Evolutionary conservation across 2,888 invertebrate genomes (phyloP).

Genomic region (Stomorhina lunata): DNA sequence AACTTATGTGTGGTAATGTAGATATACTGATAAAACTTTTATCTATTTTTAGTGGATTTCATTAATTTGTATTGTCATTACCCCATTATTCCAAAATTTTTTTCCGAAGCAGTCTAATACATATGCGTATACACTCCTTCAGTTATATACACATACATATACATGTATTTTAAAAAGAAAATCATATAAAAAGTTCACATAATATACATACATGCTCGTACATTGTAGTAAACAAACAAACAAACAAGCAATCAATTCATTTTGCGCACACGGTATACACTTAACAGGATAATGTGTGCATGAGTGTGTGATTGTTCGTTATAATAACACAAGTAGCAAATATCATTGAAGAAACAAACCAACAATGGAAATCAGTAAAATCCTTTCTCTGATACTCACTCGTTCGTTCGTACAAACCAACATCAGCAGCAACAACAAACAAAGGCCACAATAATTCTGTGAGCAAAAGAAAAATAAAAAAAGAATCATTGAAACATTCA

Average conservation of each 20-base stretch:
- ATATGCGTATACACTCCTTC: no score
- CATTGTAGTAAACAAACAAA: neutral
- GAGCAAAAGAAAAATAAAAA: neutral
- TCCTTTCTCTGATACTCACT: neutral
- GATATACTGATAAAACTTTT: no score
- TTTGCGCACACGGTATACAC: neutral
- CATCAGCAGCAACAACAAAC: neutral
- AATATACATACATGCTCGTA: no score
- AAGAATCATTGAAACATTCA: slow-evolving; percentile 6
- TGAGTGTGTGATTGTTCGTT: neutral
- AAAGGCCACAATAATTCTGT: neutral
- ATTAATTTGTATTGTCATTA: no score
- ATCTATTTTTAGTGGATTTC: no score
- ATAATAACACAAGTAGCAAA: slow-evolving; percentile 16
- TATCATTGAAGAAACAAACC: slow-evolving; percentile 10
- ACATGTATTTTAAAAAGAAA: neutral
- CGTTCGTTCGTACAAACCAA: neutral
- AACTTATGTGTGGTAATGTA: no score
- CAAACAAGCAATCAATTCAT: neutral
- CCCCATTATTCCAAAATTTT: no score
- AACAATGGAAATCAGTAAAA: neutral
- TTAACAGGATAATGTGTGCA: neutral
- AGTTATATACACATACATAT: neutral
- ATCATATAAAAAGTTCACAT: neutral
- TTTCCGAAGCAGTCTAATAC: no score